These are phyloP conservation scores for Lucilia cuprina DNA, from an alignment of 1,140 invertebrate genomes.

Conservation along the genomic window DNA sequence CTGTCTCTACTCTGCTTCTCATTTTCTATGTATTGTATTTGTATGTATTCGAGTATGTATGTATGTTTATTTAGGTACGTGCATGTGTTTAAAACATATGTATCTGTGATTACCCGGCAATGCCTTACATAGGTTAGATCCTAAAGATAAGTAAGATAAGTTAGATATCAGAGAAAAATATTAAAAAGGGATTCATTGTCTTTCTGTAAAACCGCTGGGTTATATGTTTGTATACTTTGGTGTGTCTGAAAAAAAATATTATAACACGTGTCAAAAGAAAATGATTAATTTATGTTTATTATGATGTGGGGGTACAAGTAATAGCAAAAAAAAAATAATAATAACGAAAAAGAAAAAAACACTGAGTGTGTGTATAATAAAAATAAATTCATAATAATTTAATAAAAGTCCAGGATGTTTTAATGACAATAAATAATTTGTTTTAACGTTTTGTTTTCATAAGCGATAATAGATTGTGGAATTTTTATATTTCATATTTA, in stretches of 20 bases:
- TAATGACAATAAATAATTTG: not conserved
- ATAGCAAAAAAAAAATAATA: too few species aligned
- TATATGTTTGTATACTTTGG: not conserved
- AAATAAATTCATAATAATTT: not conserved
- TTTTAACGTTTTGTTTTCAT: too few species aligned
- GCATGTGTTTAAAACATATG: not conserved
- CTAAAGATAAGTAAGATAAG: too few species aligned
- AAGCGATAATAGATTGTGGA: too few species aligned
- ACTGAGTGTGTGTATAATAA: not conserved
- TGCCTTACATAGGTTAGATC: too few species aligned
- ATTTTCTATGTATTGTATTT: not conserved
- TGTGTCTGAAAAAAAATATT: not conserved
- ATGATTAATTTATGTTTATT: constrained; percentile 18
- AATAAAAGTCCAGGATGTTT: constrained; percentile 2
- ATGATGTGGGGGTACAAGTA: not conserved
- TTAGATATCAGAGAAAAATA: too few species aligned
- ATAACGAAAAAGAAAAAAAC: not conserved
- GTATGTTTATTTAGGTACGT: not conserved
- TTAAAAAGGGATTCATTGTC: not conserved
- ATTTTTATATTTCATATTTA: too few species aligned
- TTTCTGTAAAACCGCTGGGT: not conserved
- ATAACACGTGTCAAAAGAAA: constrained; percentile 11
- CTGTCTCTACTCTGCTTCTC: not conserved
- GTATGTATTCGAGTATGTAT: not conserved
- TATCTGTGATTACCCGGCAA: too few species aligned